Evolutionary conservation across 1,140 invertebrate species (phyloP), one percentile per base, ranked within the genome.

Genomic region (Pseudomyrmex concolor): DNA sequence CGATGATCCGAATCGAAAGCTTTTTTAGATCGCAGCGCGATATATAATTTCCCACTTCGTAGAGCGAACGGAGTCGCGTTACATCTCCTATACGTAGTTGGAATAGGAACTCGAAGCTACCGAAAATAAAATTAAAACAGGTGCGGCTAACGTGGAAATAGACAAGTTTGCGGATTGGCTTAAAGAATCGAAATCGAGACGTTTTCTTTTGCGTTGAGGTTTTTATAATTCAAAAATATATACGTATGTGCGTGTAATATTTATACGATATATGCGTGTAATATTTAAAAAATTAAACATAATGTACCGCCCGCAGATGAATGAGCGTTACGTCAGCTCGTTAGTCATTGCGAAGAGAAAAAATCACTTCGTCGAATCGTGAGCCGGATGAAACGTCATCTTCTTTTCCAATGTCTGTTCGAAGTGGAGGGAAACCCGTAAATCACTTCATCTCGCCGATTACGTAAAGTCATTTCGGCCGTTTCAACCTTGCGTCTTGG

Each of bases 81-180:
- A 51, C 8, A 10, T 77, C 50, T 71, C 34, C 5, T 34, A 34
- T 34, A 45, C 34, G 60, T 68, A 12, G 63, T 71, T 57, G 82
- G 57, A 54, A 84, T 74, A 67, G 60, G 5, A 51, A 9, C 17
- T 54, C 67, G 15, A 74, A 51, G 57, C 22, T 17, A 45, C 78
- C 85, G 57, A 90, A 88, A 91, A 90, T 91, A 89, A 84, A 87
- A 63, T 62, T 84, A 76, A 85, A 89, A 86, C 88, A 87, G 86
- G 89, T 90, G 86, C 85, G 74, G 70, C 67, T 48, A 71, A 51
- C 60, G 45, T 87, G 71, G 70, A 91, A 91, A 91, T 88, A 90
- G 88, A 88, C 71, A 59, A 62, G 77, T 85, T 74, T 17, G 72
- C 67, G 45, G 62, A 85, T 84, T 88, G 87, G 83, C 78, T 34